Conservation (phyloP, 2,797 vertebrate genomes). For the Myotis daubentonii region DNA sequence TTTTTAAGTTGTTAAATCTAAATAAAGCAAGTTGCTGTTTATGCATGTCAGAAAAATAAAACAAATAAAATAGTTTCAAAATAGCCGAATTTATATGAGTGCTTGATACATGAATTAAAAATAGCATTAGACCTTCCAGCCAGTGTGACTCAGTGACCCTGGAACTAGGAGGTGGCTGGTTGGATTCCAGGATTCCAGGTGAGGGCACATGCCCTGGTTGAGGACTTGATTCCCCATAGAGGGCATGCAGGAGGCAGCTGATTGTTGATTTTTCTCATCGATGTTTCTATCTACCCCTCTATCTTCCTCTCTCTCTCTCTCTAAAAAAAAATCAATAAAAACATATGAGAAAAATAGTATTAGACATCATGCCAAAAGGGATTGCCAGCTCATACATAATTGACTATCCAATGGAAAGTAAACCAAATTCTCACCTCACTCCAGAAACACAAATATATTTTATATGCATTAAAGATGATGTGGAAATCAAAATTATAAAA, state of each 20-base stretch:
- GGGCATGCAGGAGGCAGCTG: too few relatives aligned
- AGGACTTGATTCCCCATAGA: too few relatives aligned
- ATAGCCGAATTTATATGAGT: not conserved
- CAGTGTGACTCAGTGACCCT: too few relatives aligned
- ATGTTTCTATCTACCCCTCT: too few relatives aligned
- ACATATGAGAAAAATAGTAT: not conserved
- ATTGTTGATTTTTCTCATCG: too few relatives aligned
- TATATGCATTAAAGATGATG: not conserved
- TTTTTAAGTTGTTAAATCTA: not conserved
- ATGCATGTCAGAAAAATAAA: not conserved
- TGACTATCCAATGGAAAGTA: not conserved
- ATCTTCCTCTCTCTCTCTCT: too few relatives aligned
- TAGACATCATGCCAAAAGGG: not conserved
- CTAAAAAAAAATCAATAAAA: too few relatives aligned
- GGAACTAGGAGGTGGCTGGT: too few relatives aligned
- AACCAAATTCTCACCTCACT: not conserved
- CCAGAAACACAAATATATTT: not conserved
- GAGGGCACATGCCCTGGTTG: too few relatives aligned
- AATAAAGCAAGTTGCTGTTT: not conserved
- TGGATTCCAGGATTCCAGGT: too few relatives aligned
- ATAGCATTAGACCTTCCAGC: not conserved
- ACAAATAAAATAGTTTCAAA: not conserved
- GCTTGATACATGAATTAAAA: not conserved
- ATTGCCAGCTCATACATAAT: not conserved
- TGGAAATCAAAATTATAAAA: not conserved